phyloP scores from a whole-genome alignment of 2,888 invertebrate genomes.

The Bursaphelenchus okinawaensis region DNA sequence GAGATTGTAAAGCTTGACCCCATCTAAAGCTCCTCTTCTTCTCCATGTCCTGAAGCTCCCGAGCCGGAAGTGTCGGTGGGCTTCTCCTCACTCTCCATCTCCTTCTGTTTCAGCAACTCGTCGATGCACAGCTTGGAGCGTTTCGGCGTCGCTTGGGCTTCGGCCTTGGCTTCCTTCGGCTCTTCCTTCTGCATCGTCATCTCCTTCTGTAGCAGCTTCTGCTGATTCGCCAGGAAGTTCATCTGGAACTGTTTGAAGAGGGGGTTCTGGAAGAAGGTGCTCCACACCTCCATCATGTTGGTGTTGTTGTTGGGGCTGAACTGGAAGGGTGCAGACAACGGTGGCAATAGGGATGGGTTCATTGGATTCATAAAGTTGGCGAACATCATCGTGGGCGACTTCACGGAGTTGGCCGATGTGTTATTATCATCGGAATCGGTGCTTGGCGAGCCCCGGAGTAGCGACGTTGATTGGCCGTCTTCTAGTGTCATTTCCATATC shows the following conservation, averaged over 20 bases:
- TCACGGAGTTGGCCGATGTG: neutral
- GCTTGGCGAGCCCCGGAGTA: slow-evolving; percentile 9
- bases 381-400: neutral
- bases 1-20: too few relatives aligned
- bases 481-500: slow-evolving; percentile 15
- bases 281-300: slow-evolving; percentile 4
- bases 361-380: neutral
- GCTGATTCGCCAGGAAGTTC: neutral
- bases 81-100: neutral
- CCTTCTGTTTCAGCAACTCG: slow-evolving; percentile 28
- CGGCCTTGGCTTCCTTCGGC: neutral
- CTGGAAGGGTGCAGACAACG: too few relatives aligned
- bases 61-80: slow-evolving; percentile 12
- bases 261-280: slow-evolving; percentile 16
- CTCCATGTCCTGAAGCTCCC: slow-evolving; percentile 4
- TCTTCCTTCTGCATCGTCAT: slow-evolving; percentile 2
- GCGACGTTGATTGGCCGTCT: slow-evolving; percentile 6
- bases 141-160: slow-evolving; percentile 19
- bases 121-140: slow-evolving; percentile 36
- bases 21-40: slow-evolving; percentile 12
- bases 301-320: slow-evolving; percentile 6
- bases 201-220: slow-evolving; percentile 11
- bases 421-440: slow-evolving; percentile 14
- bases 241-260: slow-evolving; percentile 15
- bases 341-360: slow-evolving; percentile 6